Base-by-base conservation (phyloP, 1,140 invertebrate genomes). In the Drosophila cardini region DNA sequence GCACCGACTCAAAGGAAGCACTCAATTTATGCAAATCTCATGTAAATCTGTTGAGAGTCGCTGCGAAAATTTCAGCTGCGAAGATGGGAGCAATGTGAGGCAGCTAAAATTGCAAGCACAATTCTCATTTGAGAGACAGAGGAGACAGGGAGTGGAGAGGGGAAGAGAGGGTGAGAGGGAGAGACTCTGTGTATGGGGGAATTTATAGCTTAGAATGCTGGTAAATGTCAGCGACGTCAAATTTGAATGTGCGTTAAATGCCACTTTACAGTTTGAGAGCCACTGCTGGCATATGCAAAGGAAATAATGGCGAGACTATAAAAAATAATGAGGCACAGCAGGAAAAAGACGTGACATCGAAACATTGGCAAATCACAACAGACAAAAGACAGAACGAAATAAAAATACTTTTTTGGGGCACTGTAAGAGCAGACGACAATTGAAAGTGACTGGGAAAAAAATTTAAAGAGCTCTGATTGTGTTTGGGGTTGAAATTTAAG, bases 11-110 rank as follows among this genome's bases (percentile, higher is more conserved):
- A 90, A 90, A 90, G 87, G 82, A 86, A 90, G 77, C 83, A 69
- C 80, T 90, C 87, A 90, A 90, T 90, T 90, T 90, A 90, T 90
- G 87, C 87, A 90, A 90, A 90, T 90, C 82, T 80, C 87, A 90
- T 90, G 86, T 90, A 90, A 90, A 90, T 90, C 86, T 90, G 86
- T 86, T 72, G 86, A 86, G 86, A 80, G 68, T 38, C 40, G 40
- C 32, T 26, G 21, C 21, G 21, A 26, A 26, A 26, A 26, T 26
- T 26, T 26, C 21, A 26, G 21, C 21, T 5, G 21, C n/a, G 46
- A 16, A 36, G 13, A 34, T 38, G 8, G 5, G 48, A 26, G 34
- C 3, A 15, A 34, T 2, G 4, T 38, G 30, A 21, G 52, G 34
- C 53, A 46, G 26, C 43, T 8, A 11, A 45, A 38, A 55, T 62